Conservation (phyloP, 1,140 invertebrate species). For the Drosophila orena region DNA sequence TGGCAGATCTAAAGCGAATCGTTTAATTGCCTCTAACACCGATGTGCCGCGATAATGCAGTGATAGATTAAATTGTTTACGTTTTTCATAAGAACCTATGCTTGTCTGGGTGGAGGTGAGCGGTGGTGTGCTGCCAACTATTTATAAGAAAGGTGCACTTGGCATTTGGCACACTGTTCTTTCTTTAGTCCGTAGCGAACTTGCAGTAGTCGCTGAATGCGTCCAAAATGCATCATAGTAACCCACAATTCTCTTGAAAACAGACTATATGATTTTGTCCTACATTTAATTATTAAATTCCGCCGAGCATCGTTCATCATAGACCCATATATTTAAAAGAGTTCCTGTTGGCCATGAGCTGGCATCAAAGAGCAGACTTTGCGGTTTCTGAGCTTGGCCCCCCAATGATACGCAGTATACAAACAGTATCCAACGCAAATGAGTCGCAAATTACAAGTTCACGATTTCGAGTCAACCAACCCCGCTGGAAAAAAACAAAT, state of each 20-base stretch:
- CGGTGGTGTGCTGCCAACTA: slow-evolving; percentile 15
- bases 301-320: not conserved
- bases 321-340: not conserved
- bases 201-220: slow-evolving; percentile 1
- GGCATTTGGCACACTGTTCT: slow-evolving; percentile 62
- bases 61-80: slow-evolving; percentile 82
- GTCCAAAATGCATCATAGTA: not conserved
- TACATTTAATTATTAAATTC: not conserved
- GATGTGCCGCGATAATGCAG: slow-evolving; percentile 58
- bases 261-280: not conserved
- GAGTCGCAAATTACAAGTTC: slow-evolving; percentile 76
- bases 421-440: slow-evolving; percentile 21
- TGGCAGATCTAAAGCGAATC: slow-evolving; percentile 74
- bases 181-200: slow-evolving; percentile 16
- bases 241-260: slow-evolving; percentile 4
- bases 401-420: slow-evolving; percentile 20
- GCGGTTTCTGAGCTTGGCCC: slow-evolving; percentile 34
- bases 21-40: slow-evolving; percentile 71
- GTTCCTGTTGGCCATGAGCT: not conserved
- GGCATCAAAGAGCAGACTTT: slow-evolving; percentile 1
- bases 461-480: slow-evolving; percentile 57
- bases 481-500: slow-evolving; percentile 30
- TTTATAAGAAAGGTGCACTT: slow-evolving; percentile 60
- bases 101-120: slow-evolving; percentile 18
- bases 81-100: slow-evolving; percentile 56